phyloP scores from a whole-genome alignment of 2,113 vertebrate genomes.

The Psephotus haematonotus region DNA sequence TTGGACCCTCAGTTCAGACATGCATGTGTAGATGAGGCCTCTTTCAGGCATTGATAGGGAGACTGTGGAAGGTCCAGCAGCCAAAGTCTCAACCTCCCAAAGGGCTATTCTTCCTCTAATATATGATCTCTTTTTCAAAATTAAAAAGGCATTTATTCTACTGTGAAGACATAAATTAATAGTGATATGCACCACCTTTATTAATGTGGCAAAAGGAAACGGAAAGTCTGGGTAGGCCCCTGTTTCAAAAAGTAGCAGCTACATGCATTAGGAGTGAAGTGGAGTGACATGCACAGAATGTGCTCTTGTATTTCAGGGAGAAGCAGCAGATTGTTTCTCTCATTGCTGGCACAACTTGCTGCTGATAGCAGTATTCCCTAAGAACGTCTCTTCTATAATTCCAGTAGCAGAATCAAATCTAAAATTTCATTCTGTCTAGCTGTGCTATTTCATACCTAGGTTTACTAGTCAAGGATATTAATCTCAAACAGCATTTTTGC shows the following conservation, averaged over 20 bases:
- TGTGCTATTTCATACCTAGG: background rate
- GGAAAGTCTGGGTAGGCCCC: background rate
- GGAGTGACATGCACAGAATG: background rate
- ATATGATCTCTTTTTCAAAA: background rate
- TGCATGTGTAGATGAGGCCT: fast-evolving
- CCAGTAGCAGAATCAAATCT: background rate
- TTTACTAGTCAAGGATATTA: background rate
- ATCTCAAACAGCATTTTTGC: background rate
- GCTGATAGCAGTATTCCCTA: background rate
- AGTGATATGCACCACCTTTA: background rate
- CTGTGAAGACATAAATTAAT: background rate
- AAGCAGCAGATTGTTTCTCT: background rate
- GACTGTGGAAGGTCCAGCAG: background rate
- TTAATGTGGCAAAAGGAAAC: background rate
- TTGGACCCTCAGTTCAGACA: background rate
- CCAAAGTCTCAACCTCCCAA: background rate
- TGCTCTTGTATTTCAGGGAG: background rate
- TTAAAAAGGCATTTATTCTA: background rate
- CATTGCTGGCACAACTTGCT: background rate
- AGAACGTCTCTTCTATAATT: background rate
- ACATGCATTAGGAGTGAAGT: fast-evolving
- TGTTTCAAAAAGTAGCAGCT: background rate
- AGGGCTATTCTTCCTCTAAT: background rate
- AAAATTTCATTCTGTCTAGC: background rate
- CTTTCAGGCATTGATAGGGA: background rate